Evolutionary conservation across 1,140 invertebrate species (phyloP), one percentile per base, ranked within the genome.

Genomic region (Apis dorsata): DNA sequence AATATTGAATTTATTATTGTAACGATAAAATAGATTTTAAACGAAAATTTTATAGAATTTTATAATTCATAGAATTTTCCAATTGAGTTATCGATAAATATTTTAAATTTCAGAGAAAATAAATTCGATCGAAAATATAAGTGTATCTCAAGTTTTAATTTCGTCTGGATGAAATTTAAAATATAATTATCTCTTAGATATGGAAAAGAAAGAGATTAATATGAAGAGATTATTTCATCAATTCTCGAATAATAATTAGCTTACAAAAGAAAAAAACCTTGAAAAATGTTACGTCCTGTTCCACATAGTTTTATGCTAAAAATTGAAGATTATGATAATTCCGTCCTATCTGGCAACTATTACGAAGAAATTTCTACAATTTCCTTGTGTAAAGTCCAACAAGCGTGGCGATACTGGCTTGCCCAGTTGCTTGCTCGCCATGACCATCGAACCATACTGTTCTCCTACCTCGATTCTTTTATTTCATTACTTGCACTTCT

Each of bases 341-440:
- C n/a, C 60, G 82, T 87, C 49, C 62, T 77, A 83, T 81, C 85
- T 72, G 63, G 77, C 77, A 80, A 76, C 66, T 72, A 85, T 85
- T 85, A 76, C 70, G 24, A 79, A 86, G 87, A 88, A 88, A 88
- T 88, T 88, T 79, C 63, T 62, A 79, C 75, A 60, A 88, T 88
- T 88, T 88, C 72, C 86, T 72, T 44, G 84, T 74, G 74, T 75
- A 84, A 66, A 76, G 78, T 62, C 71, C 83, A 63, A 83, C 59
- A 34, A 88, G 70, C 86, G 78, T 86, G 78, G 78, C 75, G 28
- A 79, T 79, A 74, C 62, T 83, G 76, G 75, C 84, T 81, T 84
- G 83, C 82, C 75, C 77, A 82, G 79, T 79, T 88, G 76, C 69
- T 72, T 76, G 84, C 76, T 74, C 85, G 88, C 83, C 82, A 83